These are phyloP conservation scores for Pao palembangensis DNA, from an alignment of 2,113 vertebrate species.

Conservation along the genomic window DNA sequence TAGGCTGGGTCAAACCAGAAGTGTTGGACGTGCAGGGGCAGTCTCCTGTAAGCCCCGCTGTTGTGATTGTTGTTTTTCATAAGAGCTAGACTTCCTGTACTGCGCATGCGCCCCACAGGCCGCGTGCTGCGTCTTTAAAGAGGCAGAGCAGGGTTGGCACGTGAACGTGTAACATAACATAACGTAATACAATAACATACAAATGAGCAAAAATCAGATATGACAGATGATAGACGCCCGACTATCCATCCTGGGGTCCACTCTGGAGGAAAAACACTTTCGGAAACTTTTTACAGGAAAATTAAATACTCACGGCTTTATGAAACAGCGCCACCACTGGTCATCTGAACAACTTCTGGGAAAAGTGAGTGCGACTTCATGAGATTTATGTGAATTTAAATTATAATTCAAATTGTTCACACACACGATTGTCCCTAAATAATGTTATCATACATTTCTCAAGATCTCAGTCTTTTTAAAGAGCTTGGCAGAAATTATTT, in stretches of 20 bases:
- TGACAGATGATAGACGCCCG: not conserved
- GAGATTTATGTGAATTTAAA: too few species aligned
- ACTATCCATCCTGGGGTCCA: too few species aligned
- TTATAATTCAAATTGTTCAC: too few species aligned
- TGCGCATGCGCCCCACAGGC: slow-evolving; percentile 63
- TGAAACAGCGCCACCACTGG: slow-evolving; percentile 28
- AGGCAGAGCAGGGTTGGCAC: slow-evolving; percentile 2
- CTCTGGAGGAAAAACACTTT: not conserved
- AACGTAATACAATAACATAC: too few species aligned
- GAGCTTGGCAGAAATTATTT: too few species aligned
- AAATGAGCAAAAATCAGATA: too few species aligned
- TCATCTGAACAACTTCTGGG: slow-evolving; percentile 1
- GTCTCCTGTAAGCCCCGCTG: slow-evolving; percentile 39
- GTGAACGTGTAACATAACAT: too few species aligned
- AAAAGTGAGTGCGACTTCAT: not conserved
- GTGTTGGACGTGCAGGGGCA: slow-evolving; percentile 41
- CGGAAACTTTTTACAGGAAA: not conserved
- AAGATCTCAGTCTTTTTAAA: too few species aligned
- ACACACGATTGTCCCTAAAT: too few species aligned
- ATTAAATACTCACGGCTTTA: not conserved
- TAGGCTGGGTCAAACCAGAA: slow-evolving; percentile 1
- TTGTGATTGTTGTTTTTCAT: slow-evolving; percentile 75
- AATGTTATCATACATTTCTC: too few species aligned
- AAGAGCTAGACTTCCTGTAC: slow-evolving; percentile 23
- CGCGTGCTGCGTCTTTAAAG: slow-evolving; percentile 53